Evolutionary conservation across 2,113 vertebrate species (phyloP), one percentile per base, ranked within the genome.

Genomic region (Planiliza haematocheilus): DNA sequence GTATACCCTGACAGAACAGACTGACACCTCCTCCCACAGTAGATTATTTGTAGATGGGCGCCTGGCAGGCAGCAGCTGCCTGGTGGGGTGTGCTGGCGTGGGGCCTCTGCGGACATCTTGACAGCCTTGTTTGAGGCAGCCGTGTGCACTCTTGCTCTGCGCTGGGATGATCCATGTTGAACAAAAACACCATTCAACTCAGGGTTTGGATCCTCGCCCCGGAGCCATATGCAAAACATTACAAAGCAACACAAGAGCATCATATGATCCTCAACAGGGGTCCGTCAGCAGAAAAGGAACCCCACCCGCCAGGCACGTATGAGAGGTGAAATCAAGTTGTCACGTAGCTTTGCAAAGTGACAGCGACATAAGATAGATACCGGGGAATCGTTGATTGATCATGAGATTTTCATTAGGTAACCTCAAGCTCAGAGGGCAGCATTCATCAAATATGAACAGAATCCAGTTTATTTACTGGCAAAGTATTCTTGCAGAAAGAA

Each of bases 141-240:
- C 38, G 17, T 82, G 65, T 57, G 63, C 76, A 74, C 51, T 57
- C 71, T 73, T 76, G 55, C 70, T 84, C 79, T 86, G 87, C 77
- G 82, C 42, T 46, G 82, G 82, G 87, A 88, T 81, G 84, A 85
- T 87, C 85, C 70, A 69, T 67, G 72, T 80, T 76, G 83, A 91
- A 91, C 87, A 90, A 90, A 90, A 87, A 89, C 87, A 88, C 81
- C 61, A 89, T 90, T 90, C 87, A 86, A 59, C 87, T 86, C 77
- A 21, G 59, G 83, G 82, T 73, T 88, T 91, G 87, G 83, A 87
- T 84, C 63, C 66, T 56, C 1, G 86, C 83, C 87, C 72, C 16
- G 50, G 18, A 83, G 84, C 83, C 87, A 91, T 83, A 84, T 88
- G 90, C 81, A 87, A 91, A 87, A 90, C 74, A 90, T 89, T 89